phyloP scores from a whole-genome alignment of 1,140 invertebrate species.

The Apis mellifera region Amel_HAv3.1 CM009936.2:8210001-8210500 shows the following conservation, averaged over 20 bases:
- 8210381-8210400: background rate
- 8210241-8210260: slow-evolving; percentile 48
- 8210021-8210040: background rate
- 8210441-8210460: slow-evolving; percentile 24
- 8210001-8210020: slow-evolving; percentile 1
- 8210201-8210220: background rate
- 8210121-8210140: slow-evolving; percentile 24
- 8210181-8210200: slow-evolving; percentile 17
- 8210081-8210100: too few species aligned
- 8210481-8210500: too few species aligned
- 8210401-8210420: slow-evolving; percentile 43
- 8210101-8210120: background rate
- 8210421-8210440: slow-evolving; percentile 52
- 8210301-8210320: slow-evolving; percentile 73
- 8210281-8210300: slow-evolving; percentile 63
- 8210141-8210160: background rate
- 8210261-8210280: slow-evolving; percentile 43
- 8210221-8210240: background rate
- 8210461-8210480: slow-evolving; percentile 5
- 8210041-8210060: background rate
- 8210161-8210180: background rate
- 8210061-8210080: background rate
- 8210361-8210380: slow-evolving; percentile 63
- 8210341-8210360: slow-evolving; percentile 73
- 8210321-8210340: slow-evolving; percentile 71